Base-by-base conservation (phyloP, 2,113 vertebrate genomes). In the Brachyhypopomus occidentalis region DNA sequence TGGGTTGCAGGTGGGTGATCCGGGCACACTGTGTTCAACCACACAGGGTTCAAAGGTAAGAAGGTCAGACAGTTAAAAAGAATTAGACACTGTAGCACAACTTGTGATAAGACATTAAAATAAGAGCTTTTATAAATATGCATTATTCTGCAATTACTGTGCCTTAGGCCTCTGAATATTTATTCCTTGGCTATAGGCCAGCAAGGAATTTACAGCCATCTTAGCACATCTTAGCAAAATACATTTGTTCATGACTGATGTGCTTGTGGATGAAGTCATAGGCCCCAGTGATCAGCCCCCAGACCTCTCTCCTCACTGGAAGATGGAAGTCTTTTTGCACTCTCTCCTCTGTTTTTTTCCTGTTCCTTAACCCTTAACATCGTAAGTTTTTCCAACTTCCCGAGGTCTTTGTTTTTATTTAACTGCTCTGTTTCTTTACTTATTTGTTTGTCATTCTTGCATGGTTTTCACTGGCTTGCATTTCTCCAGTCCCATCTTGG, bases 381-480 rank as follows among this genome's bases (percentile, higher is more conserved):
- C 16, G 30, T 30, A 30, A 30, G 30, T 67, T 36, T 67, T 84
- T 60, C 30, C 6, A 83, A 80, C 84, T 88, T 88, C 72, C 38
- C 8, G n/a, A 41, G 64, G 52, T 86, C 89, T 85, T 58, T 84
- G 75, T 87, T 75, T 56, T 16, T 25, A 36, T 30, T 52, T 52
- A 14, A 52, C 45, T 14, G 12, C 11, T 20, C 9, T 22, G 34
- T 67, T 23, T 77, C 30, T 66, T 55, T 27, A 4, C 0, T 66
- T 30, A 1, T 27, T 30, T 66, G 25, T 70, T 20, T 41, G 59
- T 58, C 45, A 73, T 66, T 52, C 7, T 30, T 56, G 72, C 88
- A 73, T 84, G 91, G 89, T 90, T 88, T 88, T 48, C 27, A 63
- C 52, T 80, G 81, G 80, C 88, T 85, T 84, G 76, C 84, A 77